Conservation (phyloP, 2,888 invertebrate species). For the Athrips mouffetella region DNA sequence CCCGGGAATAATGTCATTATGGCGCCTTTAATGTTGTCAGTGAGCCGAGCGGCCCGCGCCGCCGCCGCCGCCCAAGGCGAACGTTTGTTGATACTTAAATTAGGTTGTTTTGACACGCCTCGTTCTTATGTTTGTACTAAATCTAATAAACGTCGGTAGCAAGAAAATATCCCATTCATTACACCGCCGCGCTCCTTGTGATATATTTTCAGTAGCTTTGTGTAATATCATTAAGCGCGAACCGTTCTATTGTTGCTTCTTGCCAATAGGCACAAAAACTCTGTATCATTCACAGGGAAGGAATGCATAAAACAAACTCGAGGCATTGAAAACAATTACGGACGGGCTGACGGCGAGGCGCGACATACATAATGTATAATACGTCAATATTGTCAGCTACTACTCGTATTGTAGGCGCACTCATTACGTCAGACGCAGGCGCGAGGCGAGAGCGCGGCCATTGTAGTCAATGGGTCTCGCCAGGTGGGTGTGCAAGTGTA, state of each 20-base stretch:
- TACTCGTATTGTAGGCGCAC: constrained; percentile 57
- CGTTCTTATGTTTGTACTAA: constrained; percentile 75
- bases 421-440: constrained; percentile 57
- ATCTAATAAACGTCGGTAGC: constrained; percentile 74
- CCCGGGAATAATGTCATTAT: constrained; percentile 77
- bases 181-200: constrained; percentile 43
- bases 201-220: constrained; percentile 43
- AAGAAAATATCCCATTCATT: constrained; percentile 62
- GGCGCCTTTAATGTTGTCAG: constrained; percentile 78
- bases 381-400: constrained; percentile 67
- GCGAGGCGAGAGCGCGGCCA: constrained; percentile 51
- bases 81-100: constrained; percentile 79
- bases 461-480: constrained; percentile 71
- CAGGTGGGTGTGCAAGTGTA: constrained; percentile 73
- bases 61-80: constrained; percentile 74
- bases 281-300: constrained; percentile 34
- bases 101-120: constrained; percentile 78
- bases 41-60: constrained; percentile 61
- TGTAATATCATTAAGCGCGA: constrained; percentile 24
- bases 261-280: constrained; percentile 14
- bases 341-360: constrained; percentile 35
- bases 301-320: constrained; percentile 40
- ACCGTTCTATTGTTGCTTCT: not conserved
- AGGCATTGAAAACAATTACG: constrained; percentile 51
- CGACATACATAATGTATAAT: constrained; percentile 59